These are phyloP conservation scores for Antheraea yamamai DNA, from an alignment of 2,888 invertebrate species.

Conservation along the genomic window DNA sequence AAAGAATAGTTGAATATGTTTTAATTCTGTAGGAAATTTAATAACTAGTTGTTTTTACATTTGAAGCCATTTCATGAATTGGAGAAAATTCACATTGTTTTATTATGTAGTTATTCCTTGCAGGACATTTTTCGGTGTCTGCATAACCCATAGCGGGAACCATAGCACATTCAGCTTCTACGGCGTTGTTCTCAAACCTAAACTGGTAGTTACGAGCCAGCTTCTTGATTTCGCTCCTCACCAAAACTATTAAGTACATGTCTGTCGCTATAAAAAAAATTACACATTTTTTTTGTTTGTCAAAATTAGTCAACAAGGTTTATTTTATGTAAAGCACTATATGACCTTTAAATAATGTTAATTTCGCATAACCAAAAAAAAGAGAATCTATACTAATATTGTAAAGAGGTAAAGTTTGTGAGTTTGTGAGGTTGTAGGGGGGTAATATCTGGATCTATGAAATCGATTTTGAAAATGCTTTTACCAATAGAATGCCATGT, in stretches of 20 bases:
- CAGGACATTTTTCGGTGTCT: neutral
- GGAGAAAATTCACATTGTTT: neutral
- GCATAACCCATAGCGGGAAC: neutral
- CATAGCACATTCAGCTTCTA: neutral
- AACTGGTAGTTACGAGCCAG: neutral
- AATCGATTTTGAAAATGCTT: no score
- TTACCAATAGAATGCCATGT: no score
- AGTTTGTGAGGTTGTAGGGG: no score
- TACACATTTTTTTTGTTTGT: neutral
- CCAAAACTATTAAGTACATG: neutral
- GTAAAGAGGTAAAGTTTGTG: no score
- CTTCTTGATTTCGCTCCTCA: constrained; percentile 6
- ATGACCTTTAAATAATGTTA: neutral
- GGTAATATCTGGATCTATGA: no score
- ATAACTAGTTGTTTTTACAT: neutral
- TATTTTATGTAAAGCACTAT: neutral
- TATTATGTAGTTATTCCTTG: neutral
- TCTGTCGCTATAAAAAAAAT: neutral
- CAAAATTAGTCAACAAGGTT: neutral
- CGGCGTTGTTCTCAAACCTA: neutral
- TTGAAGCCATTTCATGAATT: neutral
- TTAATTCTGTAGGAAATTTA: no score
- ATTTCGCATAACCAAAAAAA: neutral
- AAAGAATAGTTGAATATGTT: no score
- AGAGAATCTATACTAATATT: no score